These are phyloP conservation scores for Scaptomyza parva DNA, from an alignment of 2,888 invertebrate species.

Conservation along the genomic window DNA sequence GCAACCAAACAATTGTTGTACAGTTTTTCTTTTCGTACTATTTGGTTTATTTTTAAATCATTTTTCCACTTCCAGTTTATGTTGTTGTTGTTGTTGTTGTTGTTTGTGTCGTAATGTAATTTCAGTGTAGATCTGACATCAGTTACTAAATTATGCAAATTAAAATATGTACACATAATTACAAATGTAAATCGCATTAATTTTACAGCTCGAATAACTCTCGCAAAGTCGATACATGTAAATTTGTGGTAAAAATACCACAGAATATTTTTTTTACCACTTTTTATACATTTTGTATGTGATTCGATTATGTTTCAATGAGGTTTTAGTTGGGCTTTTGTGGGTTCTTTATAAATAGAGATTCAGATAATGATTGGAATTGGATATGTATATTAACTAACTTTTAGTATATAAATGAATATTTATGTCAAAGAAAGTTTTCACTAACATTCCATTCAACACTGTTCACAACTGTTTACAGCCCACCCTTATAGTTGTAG, in stretches of 20 bases:
- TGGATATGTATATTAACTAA: background rate
- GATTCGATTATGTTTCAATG: slow-evolving; percentile 30
- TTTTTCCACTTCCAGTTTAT: background rate
- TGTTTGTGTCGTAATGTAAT: slow-evolving; percentile 14
- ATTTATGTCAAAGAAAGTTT: no score
- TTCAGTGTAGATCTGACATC: slow-evolving; percentile 30
- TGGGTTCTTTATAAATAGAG: background rate
- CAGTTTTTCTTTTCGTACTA: background rate
- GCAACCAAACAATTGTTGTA: slow-evolving; percentile 42
- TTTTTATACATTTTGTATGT: slow-evolving; percentile 12
- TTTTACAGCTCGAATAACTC: slow-evolving; percentile 58
- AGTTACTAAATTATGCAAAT: slow-evolving; percentile 77
- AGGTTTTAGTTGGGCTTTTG: background rate
- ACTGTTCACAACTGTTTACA: background rate
- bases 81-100: background rate
- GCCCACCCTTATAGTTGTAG: background rate
- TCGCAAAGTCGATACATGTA: slow-evolving; percentile 61
- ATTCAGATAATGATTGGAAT: background rate
- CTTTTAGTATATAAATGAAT: no score
- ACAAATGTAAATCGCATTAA: slow-evolving; percentile 77
- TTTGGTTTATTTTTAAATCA: slow-evolving; percentile 8
- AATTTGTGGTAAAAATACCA: slow-evolving; percentile 73
- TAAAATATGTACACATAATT: slow-evolving; percentile 77
- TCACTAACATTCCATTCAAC: no score
- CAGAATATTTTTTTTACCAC: slow-evolving; percentile 26